Conservation (phyloP, 2,797 vertebrate species). For the Craterocephalus amniculus region DNA sequence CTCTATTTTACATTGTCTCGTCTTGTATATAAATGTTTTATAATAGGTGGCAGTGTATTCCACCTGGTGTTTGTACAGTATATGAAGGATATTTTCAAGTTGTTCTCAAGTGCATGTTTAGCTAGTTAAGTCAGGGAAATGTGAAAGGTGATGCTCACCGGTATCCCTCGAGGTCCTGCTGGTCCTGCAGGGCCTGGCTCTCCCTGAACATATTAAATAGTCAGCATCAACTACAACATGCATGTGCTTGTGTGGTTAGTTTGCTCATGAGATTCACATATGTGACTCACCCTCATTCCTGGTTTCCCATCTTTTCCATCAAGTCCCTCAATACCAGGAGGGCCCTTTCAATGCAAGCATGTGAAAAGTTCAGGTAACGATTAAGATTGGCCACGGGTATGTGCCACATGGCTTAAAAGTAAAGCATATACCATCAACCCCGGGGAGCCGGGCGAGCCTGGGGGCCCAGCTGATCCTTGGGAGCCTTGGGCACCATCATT, state of each 20-base stretch:
- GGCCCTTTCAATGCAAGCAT: slow-evolving; percentile 81
- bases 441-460: slow-evolving; percentile 87
- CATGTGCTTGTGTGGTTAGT: slow-evolving; percentile 9
- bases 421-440: slow-evolving; percentile 86
- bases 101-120: slow-evolving; percentile 1
- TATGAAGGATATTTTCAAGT: neutral
- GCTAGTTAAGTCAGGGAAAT: slow-evolving; percentile 17
- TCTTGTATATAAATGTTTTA: no score
- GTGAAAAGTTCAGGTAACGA: neutral
- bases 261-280: neutral
- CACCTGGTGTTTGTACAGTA: neutral
- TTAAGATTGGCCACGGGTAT: slow-evolving; percentile 1
- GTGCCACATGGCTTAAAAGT: neutral
- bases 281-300: slow-evolving; percentile 85
- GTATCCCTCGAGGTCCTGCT: slow-evolving; percentile 89
- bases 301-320: slow-evolving; percentile 95
- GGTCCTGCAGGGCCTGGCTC: slow-evolving; percentile 86
- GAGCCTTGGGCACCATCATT: slow-evolving; percentile 86
- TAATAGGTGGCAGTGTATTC: no score
- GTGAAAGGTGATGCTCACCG: slow-evolving; percentile 82
- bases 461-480: slow-evolving; percentile 86
- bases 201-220: slow-evolving; percentile 79
- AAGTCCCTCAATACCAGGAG: slow-evolving; percentile 90
- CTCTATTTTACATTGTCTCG: no score
- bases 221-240: slow-evolving; percentile 29